These are phyloP conservation scores for Sprattus sprattus DNA, from an alignment of 2,113 vertebrate species.

Conservation along the genomic window DNA sequence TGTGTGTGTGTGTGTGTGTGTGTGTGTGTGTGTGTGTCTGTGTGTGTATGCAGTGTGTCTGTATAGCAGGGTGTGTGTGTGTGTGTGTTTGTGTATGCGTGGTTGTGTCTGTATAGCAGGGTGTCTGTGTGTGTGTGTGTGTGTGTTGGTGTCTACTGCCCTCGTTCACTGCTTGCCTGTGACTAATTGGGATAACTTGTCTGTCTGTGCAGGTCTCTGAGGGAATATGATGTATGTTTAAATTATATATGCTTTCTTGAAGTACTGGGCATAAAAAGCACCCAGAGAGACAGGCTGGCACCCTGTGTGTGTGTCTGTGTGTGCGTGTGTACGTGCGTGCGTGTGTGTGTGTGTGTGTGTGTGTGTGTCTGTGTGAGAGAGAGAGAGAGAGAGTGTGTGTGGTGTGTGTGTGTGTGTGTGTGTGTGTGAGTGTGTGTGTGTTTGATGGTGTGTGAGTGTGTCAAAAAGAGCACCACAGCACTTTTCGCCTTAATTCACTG, in stretches of 20 bases:
- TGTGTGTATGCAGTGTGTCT: neutral
- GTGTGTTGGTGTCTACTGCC: neutral
- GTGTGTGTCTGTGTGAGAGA: neutral
- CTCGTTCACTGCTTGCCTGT: neutral
- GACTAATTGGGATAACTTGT: neutral
- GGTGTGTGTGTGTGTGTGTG: neutral
- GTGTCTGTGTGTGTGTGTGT: neutral
- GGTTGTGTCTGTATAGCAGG: neutral
- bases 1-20: neutral
- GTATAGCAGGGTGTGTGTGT: neutral
- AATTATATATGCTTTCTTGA: neutral
- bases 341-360: neutral
- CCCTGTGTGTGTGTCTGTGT: neutral
- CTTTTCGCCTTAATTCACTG: neutral
- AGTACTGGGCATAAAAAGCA: neutral
- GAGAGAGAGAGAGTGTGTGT: neutral
- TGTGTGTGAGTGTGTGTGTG: neutral
- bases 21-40: neutral
- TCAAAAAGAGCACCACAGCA: neutral
- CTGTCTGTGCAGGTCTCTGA: neutral
- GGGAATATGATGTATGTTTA: conserved; percentile 7
- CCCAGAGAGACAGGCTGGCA: neutral
- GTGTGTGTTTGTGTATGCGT: neutral
- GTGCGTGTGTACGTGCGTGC: neutral
- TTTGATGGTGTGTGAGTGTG: neutral